Base-by-base conservation (phyloP, 2,888 invertebrate species). In the Anticlea derivata region DNA sequence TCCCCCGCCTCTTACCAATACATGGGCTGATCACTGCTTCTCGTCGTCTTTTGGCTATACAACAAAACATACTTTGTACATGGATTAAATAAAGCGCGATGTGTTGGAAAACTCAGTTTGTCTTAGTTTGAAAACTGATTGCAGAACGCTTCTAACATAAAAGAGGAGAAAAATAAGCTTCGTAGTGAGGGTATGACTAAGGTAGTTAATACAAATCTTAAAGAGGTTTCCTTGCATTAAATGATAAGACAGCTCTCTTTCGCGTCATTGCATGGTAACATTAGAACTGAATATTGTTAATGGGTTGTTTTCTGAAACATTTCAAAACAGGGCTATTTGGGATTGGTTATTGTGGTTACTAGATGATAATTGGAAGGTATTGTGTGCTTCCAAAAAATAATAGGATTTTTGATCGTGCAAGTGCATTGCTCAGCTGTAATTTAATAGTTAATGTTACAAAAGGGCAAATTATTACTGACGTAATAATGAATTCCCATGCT, bases 1-100 rank as follows among this genome's bases (percentile, higher is more conserved):
- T 94, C 96, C 8, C 91, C 91, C 33, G 96, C 96, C 55, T 96
- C 95, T 63, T 96, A 96, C 89, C 96, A 96, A 80, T 96, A 96
- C 82, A 95, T 96, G 93, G 96, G 96, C 58, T 96, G 92, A 92
- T 58, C 44, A 58, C 38, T 31, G 39, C 34, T 55, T 48, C 10
- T 55, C 57, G 55, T 55, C 46, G 33, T 48, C 24, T 45, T 40
- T 54, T 5, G 46, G 27, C 50, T 52, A 44, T 40, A 45, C 13
- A 47, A 47, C 26, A 46, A 46, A 52, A 52, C 24, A 46, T 34
- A 50, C 39, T 22, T 29, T 29, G 11, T 20, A 30, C 22, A 31
- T 12, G 11, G 20, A 1, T 17, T 11, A 20, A 17, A 39, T 20
- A 22, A 12, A 26, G 7, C 35, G 7, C 8, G 5, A 29, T 1